Evolutionary conservation across 2,797 vertebrate species (phyloP), one percentile per base, ranked within the genome.

Genomic region (Schizothorax lantsangensis): DNA sequence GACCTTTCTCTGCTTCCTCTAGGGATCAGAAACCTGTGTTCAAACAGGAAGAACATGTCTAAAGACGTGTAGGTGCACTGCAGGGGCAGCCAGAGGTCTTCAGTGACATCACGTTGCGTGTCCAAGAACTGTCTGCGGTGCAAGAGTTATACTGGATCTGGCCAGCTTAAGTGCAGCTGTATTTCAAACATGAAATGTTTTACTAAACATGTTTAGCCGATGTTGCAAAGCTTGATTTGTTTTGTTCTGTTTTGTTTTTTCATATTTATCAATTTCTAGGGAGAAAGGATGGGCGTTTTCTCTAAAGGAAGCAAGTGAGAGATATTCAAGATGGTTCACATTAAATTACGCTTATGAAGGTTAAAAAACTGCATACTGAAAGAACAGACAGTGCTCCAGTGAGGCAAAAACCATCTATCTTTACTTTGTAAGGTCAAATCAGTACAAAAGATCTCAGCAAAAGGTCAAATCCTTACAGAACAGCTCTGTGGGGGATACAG

Each of bases 1-100:
- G 62, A n/a, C 43, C 11, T 84, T 85, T 89, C 84, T 80, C 84
- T 79, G 43, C 30, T 69, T 81, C 43, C 84, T 79, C 33, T 64
- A 66, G 75, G 72, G 77, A 77, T 83, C 43, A 74, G 62, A 30
- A 86, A 81, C 72, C 54, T 71, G 57, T 62, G 72, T 75, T 72
- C 59, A 62, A 81, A 72, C 72, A 64, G 79, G 54, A 79, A 79
- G 52, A 85, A 19, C 59, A 38, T 72, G 40, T 82, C 49, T 57
- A 43, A 68, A 75, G 49, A 73, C 43, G 19, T 85, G 87, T n/a
- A 62, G 49, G 68, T 43, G 52, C 30, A 66, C 26, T 75, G 78
- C 40, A 40, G 74, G 64, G 81, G 57, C 36, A 68, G 47, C 71
- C 62, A 62, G 64, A 72, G 62, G 66, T 52, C n/a, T 57, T 74